Evolutionary conservation across 2,797 vertebrate genomes (phyloP), one percentile per base, ranked within the genome.

Genomic region (Sciurus carolinensis): DNA sequence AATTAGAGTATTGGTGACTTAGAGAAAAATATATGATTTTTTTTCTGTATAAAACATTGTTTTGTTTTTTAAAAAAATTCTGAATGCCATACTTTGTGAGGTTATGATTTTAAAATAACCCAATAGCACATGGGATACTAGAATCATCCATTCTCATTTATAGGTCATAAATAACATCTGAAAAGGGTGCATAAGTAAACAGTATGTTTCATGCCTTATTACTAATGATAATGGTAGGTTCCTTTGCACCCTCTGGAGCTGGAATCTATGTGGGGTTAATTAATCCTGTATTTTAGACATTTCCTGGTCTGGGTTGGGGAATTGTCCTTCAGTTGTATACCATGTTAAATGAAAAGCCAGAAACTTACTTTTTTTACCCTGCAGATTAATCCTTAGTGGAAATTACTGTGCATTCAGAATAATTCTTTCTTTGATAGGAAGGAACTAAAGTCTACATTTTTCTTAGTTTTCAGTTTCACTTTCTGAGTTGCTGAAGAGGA

Each of bases 341-440:
- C 36, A 28, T 87, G 17, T 91, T 42, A 95, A 79, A 54, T 89
- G 89, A 83, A 91, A 93, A 91, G 66, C 39, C 59, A 86, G 13
- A 92, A 85, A 85, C 7, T 95, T 15, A 57, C 2, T 62, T 72
- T 30, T 62, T 71, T 76, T 30, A 17, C 39, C 5, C 10, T 86
- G 30, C 6, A 71, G 42, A 28, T 93, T 95, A 18, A 93, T 17
- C 22, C 47, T 84, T 76, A 79, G 66, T 39, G 50, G 14, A 90
- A 94, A 54, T 67, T 88, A 28, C 75, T 77, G 14, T 54, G 47
- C 1, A 42, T 30, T 94, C 54, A 88, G n/a, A 76, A 39, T 94
- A 71, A 72, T 44, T 81, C 36, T 66, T 84, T 75, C 7, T 89
- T 90, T 83, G 36, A 77, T 73, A 83, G 24, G 26, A 83, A 94